Evolutionary conservation across 1,140 invertebrate species (phyloP).

Genomic region (Cepaea nemoralis): DNA sequence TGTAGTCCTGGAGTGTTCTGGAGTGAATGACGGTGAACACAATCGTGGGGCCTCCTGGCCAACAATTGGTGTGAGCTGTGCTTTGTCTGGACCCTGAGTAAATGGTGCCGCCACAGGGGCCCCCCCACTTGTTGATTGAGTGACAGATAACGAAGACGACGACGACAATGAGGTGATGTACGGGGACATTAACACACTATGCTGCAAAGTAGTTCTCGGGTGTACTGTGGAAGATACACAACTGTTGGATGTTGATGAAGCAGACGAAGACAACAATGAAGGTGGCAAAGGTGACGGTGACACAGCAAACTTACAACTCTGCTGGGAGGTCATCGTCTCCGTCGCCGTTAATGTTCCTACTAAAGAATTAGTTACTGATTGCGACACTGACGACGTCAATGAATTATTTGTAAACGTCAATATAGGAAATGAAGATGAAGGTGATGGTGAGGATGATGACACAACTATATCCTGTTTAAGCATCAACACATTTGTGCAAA

Average conservation of each 20-base stretch:
- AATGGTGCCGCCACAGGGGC: slow-evolving; percentile 38
- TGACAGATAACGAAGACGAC: slow-evolving; percentile 21
- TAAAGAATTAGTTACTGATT: background rate
- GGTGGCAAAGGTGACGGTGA: slow-evolving; percentile 10
- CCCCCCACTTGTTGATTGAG: slow-evolving; percentile 1
- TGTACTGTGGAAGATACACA: slow-evolving; percentile 5
- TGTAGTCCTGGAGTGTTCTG: slow-evolving; percentile 27
- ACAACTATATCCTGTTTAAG: background rate
- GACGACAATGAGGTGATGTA: slow-evolving; percentile 14
- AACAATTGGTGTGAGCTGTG: slow-evolving; percentile 33
- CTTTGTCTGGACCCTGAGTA: slow-evolving; percentile 38
- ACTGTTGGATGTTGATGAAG: background rate
- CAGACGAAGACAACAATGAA: background rate
- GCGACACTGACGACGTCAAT: background rate
- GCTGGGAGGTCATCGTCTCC: background rate
- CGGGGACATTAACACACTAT: slow-evolving; percentile 4
- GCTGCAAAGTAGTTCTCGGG: background rate
- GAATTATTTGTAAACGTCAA: background rate
- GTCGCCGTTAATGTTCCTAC: background rate
- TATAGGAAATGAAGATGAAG: slow-evolving; percentile 2
- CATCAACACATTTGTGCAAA: slow-evolving; percentile 21
- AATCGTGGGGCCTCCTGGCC: slow-evolving; percentile 33
- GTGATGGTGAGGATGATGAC: slow-evolving; percentile 8
- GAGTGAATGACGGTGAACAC: slow-evolving; percentile 28
- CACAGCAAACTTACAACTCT: background rate